Conservation (phyloP, 2,113 vertebrate species). For the Chiloscyllium plagiosum region DNA sequence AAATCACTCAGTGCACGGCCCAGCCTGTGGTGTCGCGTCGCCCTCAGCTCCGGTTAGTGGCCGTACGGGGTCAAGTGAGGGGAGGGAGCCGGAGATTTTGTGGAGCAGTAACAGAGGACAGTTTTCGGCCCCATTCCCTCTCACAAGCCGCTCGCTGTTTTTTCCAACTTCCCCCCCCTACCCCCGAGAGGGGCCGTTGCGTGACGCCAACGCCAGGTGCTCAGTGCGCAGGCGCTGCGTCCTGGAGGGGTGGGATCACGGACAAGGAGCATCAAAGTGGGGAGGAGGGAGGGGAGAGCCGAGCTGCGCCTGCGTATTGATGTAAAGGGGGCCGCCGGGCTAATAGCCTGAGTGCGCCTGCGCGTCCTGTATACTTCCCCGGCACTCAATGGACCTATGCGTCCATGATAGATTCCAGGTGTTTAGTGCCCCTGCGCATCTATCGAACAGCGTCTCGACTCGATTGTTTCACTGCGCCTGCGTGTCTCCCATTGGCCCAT, state of each 20-base stretch:
- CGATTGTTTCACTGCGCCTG: too few relatives aligned
- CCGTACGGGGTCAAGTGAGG: too few relatives aligned
- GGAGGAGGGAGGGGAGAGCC: not conserved
- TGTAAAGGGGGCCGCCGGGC: too few relatives aligned
- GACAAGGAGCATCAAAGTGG: not conserved
- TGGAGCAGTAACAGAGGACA: not conserved
- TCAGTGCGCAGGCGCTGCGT: not conserved
- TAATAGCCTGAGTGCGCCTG: not conserved
- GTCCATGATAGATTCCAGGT: too few relatives aligned
- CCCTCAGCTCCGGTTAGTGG: not conserved
- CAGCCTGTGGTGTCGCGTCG: not conserved
- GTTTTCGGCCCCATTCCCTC: constrained; percentile 4
- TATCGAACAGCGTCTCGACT: too few relatives aligned
- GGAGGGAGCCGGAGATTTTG: not conserved
- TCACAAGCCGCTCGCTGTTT: not conserved
- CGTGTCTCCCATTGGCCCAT: too few relatives aligned
- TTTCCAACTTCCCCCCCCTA: not conserved
- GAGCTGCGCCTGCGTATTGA: not conserved
- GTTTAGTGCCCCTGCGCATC: not conserved
- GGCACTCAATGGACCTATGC: too few relatives aligned
- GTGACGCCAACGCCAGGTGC: not conserved
- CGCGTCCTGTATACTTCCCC: not conserved
- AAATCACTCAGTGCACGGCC: not conserved
- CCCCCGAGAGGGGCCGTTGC: not conserved
- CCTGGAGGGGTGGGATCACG: too few relatives aligned